Evolutionary conservation across 2,888 invertebrate species (phyloP).

Genomic region (Cabera pusaria): DNA sequence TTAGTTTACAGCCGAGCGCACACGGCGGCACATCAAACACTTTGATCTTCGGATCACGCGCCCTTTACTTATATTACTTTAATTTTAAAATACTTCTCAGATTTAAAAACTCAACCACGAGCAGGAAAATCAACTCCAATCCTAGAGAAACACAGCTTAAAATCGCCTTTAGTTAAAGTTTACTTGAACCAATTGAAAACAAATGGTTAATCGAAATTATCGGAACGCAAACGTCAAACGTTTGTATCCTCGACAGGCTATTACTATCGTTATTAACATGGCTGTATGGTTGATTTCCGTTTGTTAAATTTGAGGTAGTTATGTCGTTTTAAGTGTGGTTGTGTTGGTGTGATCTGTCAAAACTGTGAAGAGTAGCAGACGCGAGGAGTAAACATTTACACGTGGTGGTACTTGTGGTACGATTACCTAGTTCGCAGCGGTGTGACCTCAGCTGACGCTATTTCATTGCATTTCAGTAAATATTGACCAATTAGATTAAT

Average conservation of each 20-base stretch:
- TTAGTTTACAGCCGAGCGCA: conserved; percentile 43
- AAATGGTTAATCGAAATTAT: conserved; percentile 8
- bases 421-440: conserved; percentile 30
- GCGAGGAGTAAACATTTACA: conserved; percentile 68
- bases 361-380: conserved; percentile 76
- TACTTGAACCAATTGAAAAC: conserved; percentile 28
- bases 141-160: conserved; percentile 6
- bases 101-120: conserved; percentile 40
- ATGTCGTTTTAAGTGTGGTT: conserved; percentile 19
- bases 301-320: too few species aligned
- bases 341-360: conserved; percentile 66
- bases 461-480: too few species aligned
- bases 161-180: not conserved
- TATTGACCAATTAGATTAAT: too few species aligned
- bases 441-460: too few species aligned
- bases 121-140: conserved; percentile 32
- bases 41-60: conserved; percentile 77
- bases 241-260: too few species aligned
- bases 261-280: too few species aligned
- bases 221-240: conserved; percentile 20
- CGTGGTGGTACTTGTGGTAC: conserved; percentile 41
- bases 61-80: conserved; percentile 75
- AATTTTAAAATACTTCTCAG: conserved; percentile 48
- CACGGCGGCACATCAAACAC: conserved; percentile 68
- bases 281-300: conserved; percentile 22